Evolutionary conservation across 2,113 vertebrate species (phyloP), one percentile per base, ranked within the genome.

Genomic region (Gorsachius goisagi): DNA sequence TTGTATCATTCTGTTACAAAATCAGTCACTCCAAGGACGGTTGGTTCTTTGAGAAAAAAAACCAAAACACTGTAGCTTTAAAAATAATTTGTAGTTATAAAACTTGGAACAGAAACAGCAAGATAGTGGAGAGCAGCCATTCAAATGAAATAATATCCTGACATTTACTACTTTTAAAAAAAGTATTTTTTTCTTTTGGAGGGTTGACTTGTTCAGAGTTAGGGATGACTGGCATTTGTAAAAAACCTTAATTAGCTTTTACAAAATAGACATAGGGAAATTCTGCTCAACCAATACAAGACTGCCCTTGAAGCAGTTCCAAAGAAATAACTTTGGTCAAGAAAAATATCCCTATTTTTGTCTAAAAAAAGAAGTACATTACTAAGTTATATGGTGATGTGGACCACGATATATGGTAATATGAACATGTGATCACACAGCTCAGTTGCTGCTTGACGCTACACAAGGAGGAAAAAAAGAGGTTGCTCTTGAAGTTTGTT

Each of bases 401-500:
- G 52, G 14, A 62, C 33, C 8, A 24, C 13, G 6, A 63, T 8
- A 41, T 9, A 59, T 12, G 19, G 23, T 26, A 72, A 79, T 21
- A 44, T 3, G 32, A 76, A 77, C 7, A 63, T 7, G 5, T 21
- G 15, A 93, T 67, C 17, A 37, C n/a, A 73, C 9, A 72, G 44
- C 7, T 69, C 35, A 77, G 1, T 20, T 73, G 15, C 59, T 77
- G 20, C 17, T 87, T 58, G 30, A 87, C 9, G 5, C 5, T 67
- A 17, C 6, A 13, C 11, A 37, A 47, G 33, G 7, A 80, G 3
- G 1, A 5, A 44, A 58, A 44, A 82, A 28, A 26, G 10, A 3
- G 8, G 66, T 41, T 0, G 0, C 3, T 62, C 28, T n/a, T 69
- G 20, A 77, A 87, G n/a, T 24, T 19, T 77, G 12, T 45, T n/a